phyloP scores from a whole-genome alignment of 2,888 invertebrate species.

The Malthinus flaveolus region DNA sequence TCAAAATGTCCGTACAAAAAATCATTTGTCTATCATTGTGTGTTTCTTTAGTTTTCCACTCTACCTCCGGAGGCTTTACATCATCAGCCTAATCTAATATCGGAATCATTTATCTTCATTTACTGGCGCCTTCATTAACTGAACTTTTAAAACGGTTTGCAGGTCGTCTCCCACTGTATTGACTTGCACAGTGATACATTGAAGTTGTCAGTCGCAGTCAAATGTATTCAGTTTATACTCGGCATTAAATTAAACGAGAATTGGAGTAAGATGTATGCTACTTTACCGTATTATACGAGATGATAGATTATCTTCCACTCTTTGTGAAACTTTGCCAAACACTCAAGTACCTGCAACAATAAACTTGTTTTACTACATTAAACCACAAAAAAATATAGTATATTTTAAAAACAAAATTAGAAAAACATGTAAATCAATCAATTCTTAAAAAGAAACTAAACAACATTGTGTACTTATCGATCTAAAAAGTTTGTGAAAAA shows the following conservation, averaged over 20 bases:
- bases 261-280: constrained; percentile 47
- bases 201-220: constrained; percentile 51
- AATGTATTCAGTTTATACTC: constrained; percentile 50
- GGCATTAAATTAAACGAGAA: constrained; percentile 50
- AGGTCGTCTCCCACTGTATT: constrained; percentile 47
- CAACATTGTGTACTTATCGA: no score
- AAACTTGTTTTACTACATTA: background rate
- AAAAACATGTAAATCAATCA: constrained; percentile 1
- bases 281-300: constrained; percentile 42
- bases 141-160: constrained; percentile 53
- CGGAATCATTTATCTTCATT: constrained; percentile 58
- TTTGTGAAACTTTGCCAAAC: background rate
- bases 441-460: background rate
- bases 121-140: constrained; percentile 56
- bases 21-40: constrained; percentile 13
- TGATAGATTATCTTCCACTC: constrained; percentile 43
- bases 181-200: constrained; percentile 48
- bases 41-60: constrained; percentile 1
- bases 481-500: background rate
- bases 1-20: constrained; percentile 14
- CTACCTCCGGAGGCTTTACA: constrained; percentile 27
- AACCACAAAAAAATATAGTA: background rate
- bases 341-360: constrained; percentile 9
- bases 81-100: constrained; percentile 54
- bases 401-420: background rate